Conservation (phyloP, 2,888 invertebrate species). For the Allacma fusca region DNA sequence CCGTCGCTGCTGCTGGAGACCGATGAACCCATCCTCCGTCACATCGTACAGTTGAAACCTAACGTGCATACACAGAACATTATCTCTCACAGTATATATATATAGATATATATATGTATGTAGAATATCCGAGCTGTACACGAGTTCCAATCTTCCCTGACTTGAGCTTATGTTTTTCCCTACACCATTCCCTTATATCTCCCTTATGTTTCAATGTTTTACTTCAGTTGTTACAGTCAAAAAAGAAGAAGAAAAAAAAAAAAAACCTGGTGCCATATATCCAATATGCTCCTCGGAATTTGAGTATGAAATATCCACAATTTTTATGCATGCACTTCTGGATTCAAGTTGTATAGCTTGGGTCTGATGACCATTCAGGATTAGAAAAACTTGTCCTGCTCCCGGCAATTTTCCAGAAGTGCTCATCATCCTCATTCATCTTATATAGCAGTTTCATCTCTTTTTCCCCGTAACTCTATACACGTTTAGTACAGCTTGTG, state of each 20-base stretch:
- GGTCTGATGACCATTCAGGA: background rate
- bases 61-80: background rate
- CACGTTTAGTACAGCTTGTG: no score
- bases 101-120: no score
- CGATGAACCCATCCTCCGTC: conserved; percentile 18
- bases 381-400: conserved; percentile 47
- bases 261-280: no score
- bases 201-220: no score
- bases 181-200: no score
- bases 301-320: background rate
- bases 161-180: no score
- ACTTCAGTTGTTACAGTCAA: no score
- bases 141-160: no score
- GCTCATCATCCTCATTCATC: conserved; percentile 14
- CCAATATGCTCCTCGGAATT: no score
- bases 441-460: background rate
- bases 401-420: conserved; percentile 43
- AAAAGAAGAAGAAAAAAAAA: no score
- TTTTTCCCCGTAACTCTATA: no score
- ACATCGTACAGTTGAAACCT: background rate
- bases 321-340: background rate
- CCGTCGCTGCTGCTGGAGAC: conserved; percentile 8
- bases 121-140: no score
- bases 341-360: background rate
- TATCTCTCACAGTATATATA: background rate